Conservation (phyloP, 2,113 vertebrate species). For the Gymnocephalus cernua region DNA sequence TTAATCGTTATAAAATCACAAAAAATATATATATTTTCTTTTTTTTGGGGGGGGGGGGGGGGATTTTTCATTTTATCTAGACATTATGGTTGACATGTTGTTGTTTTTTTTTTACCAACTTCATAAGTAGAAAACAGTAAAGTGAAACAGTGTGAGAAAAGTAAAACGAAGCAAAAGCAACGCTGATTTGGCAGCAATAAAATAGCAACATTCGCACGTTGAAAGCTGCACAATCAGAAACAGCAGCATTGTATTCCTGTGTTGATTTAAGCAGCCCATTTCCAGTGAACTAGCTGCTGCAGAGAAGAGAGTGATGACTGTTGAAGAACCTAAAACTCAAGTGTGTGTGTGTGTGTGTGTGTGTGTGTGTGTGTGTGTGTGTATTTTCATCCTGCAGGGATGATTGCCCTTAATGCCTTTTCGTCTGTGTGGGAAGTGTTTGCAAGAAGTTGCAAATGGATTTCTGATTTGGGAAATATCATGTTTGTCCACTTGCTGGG, state of each 20-base stretch:
- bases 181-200: neutral
- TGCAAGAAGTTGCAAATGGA: constrained; percentile 63
- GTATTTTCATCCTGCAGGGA: too few species aligned
- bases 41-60: too few species aligned
- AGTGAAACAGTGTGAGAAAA: too few species aligned
- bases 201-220: too few species aligned
- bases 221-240: neutral
- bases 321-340: constrained; percentile 28
- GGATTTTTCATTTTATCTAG: too few species aligned
- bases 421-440: constrained; percentile 67
- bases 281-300: neutral
- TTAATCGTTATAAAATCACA: too few species aligned
- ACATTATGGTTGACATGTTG: too few species aligned
- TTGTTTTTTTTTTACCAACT: too few species aligned
- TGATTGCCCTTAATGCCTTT: constrained; percentile 46
- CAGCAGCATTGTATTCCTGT: neutral
- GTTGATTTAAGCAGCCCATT: neutral
- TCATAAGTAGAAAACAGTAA: too few species aligned
- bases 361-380: too few species aligned
- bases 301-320: neutral
- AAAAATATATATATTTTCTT: too few species aligned
- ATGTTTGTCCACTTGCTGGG: constrained; percentile 63
- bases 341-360: too few species aligned
- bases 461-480: constrained; percentile 73
- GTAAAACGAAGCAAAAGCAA: neutral